A percentile compares a stretch with the other conserved stretches of the same genome.
Evolutionary conservation across 2,113 vertebrate genomes (phyloP).

Genomic region (Ptyas mucosa): DNA sequence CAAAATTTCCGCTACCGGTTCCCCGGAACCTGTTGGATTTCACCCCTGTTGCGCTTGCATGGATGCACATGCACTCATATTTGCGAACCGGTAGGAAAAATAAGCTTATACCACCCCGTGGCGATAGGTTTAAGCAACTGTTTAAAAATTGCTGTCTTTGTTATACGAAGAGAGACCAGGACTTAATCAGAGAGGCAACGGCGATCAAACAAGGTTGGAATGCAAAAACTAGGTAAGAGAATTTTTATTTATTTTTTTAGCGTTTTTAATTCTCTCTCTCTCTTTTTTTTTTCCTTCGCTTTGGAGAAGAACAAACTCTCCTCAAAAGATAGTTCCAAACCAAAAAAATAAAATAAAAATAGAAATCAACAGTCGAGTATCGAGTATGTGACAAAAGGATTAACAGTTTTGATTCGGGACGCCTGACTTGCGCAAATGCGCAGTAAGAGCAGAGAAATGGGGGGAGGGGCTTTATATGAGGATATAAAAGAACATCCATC

Average conservation of each 20-base stretch:
- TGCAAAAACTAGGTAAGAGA: conserved; percentile 30
- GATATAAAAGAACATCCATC: conserved; percentile 37
- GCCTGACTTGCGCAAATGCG: conserved; percentile 56
- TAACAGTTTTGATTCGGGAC: conserved; percentile 54
- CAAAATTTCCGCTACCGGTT: too few species aligned
- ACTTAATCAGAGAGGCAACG: neutral
- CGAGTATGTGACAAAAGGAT: conserved; percentile 16
- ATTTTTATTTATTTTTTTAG: neutral
- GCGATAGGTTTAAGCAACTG: neutral
- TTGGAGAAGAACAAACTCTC: conserved; percentile 19
- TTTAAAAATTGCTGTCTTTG: conserved; percentile 25
- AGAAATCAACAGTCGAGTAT: conserved; percentile 54
- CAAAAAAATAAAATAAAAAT: neutral
- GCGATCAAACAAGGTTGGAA: conserved; percentile 15
- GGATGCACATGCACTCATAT: too few species aligned
- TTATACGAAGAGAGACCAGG: conserved; percentile 45
- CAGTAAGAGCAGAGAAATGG: conserved; percentile 54
- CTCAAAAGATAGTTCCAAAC: conserved; percentile 4
- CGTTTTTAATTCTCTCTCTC: neutral
- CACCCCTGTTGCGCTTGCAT: too few species aligned
- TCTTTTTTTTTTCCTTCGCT: neutral
- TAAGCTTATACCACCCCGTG: too few species aligned
- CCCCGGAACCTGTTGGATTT: too few species aligned
- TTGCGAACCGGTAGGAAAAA: too few species aligned
- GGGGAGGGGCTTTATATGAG: neutral